These are phyloP conservation scores for Drosophila tripunctata DNA, from an alignment of 2,888 invertebrate species.

Conservation along the genomic window DNA sequence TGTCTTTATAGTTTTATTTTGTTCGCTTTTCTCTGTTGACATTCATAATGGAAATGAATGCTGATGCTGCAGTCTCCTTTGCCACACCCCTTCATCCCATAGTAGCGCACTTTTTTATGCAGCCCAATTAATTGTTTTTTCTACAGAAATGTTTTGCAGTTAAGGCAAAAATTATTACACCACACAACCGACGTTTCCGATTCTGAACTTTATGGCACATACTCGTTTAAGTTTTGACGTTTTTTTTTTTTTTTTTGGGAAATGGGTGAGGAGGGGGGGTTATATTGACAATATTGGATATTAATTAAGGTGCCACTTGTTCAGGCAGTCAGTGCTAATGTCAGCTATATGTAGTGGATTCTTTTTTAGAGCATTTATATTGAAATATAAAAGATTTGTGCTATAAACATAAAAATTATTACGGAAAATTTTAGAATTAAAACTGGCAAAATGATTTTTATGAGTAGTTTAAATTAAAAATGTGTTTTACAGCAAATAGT, in stretches of 20 bases:
- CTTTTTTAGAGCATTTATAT: neutral
- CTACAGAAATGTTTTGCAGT: constrained; percentile 55
- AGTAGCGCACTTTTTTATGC: constrained; percentile 34
- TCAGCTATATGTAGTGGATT: constrained; percentile 1
- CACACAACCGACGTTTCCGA: constrained; percentile 19
- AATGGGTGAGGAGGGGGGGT: too few relatives aligned
- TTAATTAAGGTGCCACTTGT: constrained; percentile 55
- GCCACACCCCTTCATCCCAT: too few relatives aligned
- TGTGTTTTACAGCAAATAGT: too few relatives aligned
- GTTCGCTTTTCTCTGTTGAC: constrained; percentile 53
- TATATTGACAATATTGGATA: constrained; percentile 50
- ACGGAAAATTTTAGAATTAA: too few relatives aligned
- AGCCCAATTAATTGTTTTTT: constrained; percentile 58
- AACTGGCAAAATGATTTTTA: too few relatives aligned
- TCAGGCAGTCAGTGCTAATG: neutral
- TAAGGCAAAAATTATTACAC: constrained; percentile 56
- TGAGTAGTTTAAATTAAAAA: too few relatives aligned
- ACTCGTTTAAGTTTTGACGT: constrained; percentile 26
- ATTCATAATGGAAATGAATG: constrained; percentile 75
- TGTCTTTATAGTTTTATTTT: constrained; percentile 23
- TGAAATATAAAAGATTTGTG: neutral
- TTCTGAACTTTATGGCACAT: constrained; percentile 40
- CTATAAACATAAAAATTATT: too few relatives aligned
- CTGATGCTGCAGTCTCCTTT: constrained; percentile 52
- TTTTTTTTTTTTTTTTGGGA: constrained; percentile 9